Evolutionary conservation across 2,113 vertebrate genomes (phyloP).

Genomic region (Burhinus oedicnemus): DNA sequence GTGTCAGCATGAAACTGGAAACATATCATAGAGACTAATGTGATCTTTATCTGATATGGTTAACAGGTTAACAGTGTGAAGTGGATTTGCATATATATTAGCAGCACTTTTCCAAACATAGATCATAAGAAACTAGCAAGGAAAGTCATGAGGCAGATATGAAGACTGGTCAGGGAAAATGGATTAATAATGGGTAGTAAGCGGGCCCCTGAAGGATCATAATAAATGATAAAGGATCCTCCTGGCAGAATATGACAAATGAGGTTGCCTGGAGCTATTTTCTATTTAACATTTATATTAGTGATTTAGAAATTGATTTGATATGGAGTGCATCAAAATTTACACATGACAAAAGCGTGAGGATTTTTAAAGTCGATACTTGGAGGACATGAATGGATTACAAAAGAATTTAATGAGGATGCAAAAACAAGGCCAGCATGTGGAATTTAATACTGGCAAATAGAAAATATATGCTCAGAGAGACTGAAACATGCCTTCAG

Average conservation of each 20-base stretch:
- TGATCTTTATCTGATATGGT: neutral
- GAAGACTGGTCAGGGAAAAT: slow-evolving; percentile 28
- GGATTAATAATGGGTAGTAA: neutral
- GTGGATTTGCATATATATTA: slow-evolving; percentile 48
- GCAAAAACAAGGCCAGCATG: neutral
- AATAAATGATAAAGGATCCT: neutral
- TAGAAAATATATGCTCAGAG: neutral
- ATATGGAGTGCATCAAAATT: neutral
- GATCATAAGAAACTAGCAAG: neutral
- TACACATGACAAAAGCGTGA: neutral
- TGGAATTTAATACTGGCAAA: neutral
- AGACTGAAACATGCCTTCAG: neutral
- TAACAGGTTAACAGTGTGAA: slow-evolving; percentile 41
- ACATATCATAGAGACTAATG: neutral
- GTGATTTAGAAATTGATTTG: slow-evolving; percentile 57
- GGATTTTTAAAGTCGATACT: neutral
- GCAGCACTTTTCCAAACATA: neutral
- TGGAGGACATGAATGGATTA: neutral
- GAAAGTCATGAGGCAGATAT: neutral
- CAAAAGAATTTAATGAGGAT: slow-evolving; percentile 1
- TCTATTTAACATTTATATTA: slow-evolving; percentile 56
- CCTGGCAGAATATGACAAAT: neutral
- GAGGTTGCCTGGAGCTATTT: slow-evolving; percentile 6
- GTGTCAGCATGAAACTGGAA: neutral
- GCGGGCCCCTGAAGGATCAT: slow-evolving; percentile 3